Conservation (phyloP, 2,113 vertebrate genomes). For the Prunella fulvescens region DNA sequence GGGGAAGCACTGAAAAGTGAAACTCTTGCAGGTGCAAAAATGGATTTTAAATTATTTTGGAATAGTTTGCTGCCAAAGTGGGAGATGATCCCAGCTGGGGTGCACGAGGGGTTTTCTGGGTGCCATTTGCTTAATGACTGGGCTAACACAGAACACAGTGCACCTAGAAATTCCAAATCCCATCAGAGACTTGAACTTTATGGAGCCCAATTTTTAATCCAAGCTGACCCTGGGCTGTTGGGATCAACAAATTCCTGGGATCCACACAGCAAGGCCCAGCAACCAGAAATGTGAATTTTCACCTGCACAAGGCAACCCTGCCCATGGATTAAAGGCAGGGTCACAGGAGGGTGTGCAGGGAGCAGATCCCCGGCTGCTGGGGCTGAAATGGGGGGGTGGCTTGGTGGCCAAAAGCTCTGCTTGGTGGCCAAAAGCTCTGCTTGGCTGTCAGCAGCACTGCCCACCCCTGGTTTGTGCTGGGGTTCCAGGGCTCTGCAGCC, state of each 20-base stretch:
- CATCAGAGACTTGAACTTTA: not conserved
- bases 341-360: not conserved
- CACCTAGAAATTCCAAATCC: not conserved
- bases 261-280: not conserved
- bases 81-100: not conserved
- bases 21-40: not conserved
- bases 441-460: not conserved
- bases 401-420: not conserved
- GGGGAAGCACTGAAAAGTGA: not conserved
- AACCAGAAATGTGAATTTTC: not conserved
- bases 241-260: not conserved
- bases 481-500: not conserved
- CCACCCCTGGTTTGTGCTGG: fast-evolving
- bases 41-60: not conserved
- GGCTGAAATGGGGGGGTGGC: not conserved
- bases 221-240: not conserved
- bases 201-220: not conserved
- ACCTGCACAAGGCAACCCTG: not conserved
- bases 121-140: not conserved
- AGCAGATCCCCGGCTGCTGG: not conserved
- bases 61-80: not conserved
- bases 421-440: not conserved
- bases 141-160: not conserved
- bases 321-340: not conserved
- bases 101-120: not conserved